Conservation (phyloP, 2,797 vertebrate species). For the Pipistrellus nathusii region DNA sequence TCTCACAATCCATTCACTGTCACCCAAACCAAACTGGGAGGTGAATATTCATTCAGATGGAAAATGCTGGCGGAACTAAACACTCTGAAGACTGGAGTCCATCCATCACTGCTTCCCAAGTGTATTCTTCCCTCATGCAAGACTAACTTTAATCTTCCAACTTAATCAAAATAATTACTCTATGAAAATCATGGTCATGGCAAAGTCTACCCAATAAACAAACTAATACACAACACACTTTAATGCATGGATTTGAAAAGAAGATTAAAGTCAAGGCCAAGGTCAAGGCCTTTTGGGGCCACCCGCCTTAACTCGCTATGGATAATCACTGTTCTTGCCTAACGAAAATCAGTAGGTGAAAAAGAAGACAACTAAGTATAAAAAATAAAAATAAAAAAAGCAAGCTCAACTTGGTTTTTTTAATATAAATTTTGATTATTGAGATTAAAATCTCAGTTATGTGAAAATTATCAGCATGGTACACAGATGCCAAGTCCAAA, state of each 20-base stretch:
- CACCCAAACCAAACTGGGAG: constrained; percentile 67
- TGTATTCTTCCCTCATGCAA: constrained; percentile 84
- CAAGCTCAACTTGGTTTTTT: constrained; percentile 60
- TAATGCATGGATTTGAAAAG: constrained; percentile 57
- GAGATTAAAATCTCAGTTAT: constrained; percentile 67
- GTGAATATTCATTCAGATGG: constrained; percentile 75
- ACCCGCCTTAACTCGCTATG: not conserved
- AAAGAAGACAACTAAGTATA: constrained; percentile 48
- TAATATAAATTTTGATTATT: constrained; percentile 69
- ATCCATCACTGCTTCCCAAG: constrained; percentile 82
- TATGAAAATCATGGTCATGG: constrained; percentile 83
- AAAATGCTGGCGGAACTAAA: constrained; percentile 78
- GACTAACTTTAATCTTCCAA: constrained; percentile 85
- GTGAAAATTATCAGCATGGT: constrained; percentile 74
- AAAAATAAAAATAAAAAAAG: not conserved
- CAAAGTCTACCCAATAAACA: constrained; percentile 70
- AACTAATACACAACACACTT: constrained; percentile 19
- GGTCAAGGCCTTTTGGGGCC: not conserved
- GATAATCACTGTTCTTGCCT: not conserved
- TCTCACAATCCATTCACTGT: constrained; percentile 37
- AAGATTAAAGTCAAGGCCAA: constrained; percentile 60
- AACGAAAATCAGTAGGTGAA: constrained; percentile 49
- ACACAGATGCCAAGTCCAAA: constrained; percentile 83
- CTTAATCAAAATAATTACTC: constrained; percentile 88
- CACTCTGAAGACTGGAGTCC: constrained; percentile 74